Base-by-base conservation (phyloP, 2,113 vertebrate genomes). In the Paradoxurus hermaphroditus region DNA sequence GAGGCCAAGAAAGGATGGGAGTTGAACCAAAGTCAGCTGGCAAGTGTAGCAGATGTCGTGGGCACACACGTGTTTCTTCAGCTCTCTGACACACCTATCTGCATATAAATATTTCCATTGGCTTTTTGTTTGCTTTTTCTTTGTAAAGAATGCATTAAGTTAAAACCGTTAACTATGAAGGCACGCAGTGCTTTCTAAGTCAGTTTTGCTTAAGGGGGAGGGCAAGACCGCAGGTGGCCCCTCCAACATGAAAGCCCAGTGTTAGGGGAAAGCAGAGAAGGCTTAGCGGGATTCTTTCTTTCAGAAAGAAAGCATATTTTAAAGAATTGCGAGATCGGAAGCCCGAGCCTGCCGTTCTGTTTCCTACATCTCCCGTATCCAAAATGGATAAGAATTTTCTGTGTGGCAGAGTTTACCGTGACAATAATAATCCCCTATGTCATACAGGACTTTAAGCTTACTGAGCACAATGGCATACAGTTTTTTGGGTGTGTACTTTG, bases 131-230 rank as follows among this genome's bases (percentile, higher is more conserved):
- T 90, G 21, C 12, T 97, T 63, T 56, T 86, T 44, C 86, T 70
- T 97, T 89, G 65, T 82, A 95, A 88, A 84, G 39, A 97, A 85
- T 77, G 25, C 25, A 34, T 92, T 92, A 87, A 78, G 59, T 84
- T 87, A 67, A 92, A 95, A 67, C 93, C 5, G 1, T 59, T 65
- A 51, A 81, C 70, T 44, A 9, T 25, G 41, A 94, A 89, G 56
- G 49, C 85, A 23, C 15, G 29, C 44, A 3, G 27, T 85, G 21
- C 68, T 90, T 94, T 62, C 63, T 77, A 86, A 86, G 23, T 36
- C 59, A 82, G 85, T 70, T 90, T 92, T 75, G 59, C 36, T 72
- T 63, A 27, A 84, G 34, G 90, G 63, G 29, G 82, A 94, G 89
- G 78, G 46, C 59, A 62, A 97, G 94, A 79, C 68, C 59, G 31